Evolutionary conservation across 1,140 invertebrate species (phyloP).

Genomic region (Diorhabda sublineata): DNA sequence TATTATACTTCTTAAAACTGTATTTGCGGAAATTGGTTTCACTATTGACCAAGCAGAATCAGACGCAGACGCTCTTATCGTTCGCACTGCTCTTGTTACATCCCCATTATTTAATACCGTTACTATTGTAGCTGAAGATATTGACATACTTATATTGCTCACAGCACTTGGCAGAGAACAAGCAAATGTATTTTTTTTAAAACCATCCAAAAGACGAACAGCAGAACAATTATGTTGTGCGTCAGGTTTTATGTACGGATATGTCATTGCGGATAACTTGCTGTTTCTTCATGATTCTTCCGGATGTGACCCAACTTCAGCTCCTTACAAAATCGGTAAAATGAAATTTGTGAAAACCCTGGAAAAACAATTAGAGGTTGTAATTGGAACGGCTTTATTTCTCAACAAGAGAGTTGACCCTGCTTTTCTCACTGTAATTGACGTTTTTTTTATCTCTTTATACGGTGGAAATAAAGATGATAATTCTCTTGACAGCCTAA

Average conservation of each 20-base stretch:
- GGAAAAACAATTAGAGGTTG: not conserved
- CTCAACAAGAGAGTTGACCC: no score
- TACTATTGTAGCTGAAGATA: slow-evolving; percentile 12
- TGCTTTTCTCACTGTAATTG: no score
- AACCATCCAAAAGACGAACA: not conserved
- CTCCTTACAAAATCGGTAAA: no score
- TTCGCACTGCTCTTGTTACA: slow-evolving; percentile 6
- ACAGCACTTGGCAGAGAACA: not conserved
- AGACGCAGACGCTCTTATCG: slow-evolving; percentile 7
- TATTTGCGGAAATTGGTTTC: slow-evolving; percentile 5
- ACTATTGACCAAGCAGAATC: slow-evolving; percentile 12
- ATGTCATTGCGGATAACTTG: no score
- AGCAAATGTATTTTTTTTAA: slow-evolving; percentile 6
- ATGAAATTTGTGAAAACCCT: not conserved
- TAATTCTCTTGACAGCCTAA: no score
- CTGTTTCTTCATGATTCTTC: no score
- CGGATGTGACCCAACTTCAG: no score
- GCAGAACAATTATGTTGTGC: no score
- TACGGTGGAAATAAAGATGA: no score
- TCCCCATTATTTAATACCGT: slow-evolving; percentile 1
- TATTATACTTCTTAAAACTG: slow-evolving; percentile 11
- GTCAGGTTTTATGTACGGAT: no score
- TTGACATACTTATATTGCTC: slow-evolving; percentile 18
- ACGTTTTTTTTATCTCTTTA: no score
- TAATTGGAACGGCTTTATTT: not conserved